Conservation (phyloP, 2,797 vertebrate species). For the Epinephelus awoara region DNA sequence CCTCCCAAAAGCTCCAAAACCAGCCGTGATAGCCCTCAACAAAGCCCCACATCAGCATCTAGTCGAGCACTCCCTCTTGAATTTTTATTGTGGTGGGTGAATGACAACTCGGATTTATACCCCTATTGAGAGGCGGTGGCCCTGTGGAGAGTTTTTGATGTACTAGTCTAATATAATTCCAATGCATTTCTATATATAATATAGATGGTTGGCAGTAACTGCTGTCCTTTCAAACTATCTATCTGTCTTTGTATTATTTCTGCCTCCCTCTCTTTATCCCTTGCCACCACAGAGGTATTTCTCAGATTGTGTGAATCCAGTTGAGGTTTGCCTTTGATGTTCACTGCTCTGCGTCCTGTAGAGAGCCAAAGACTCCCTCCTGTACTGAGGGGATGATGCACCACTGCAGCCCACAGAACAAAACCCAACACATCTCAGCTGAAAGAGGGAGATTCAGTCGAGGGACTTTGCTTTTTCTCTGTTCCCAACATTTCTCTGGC, state of each 20-base stretch:
- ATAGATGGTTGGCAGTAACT: slow-evolving; percentile 18
- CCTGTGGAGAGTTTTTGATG: slow-evolving; percentile 53
- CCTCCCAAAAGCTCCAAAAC: slow-evolving; percentile 35
- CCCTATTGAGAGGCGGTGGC: slow-evolving; percentile 31
- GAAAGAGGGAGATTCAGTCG: slow-evolving; percentile 11
- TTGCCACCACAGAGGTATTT: slow-evolving; percentile 10
- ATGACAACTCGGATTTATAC: slow-evolving; percentile 59
- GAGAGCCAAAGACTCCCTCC: slow-evolving; percentile 31
- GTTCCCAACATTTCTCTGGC: slow-evolving; percentile 29
- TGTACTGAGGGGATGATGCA: slow-evolving; percentile 36
- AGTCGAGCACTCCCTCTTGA: slow-evolving; percentile 36
- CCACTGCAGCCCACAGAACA: slow-evolving; percentile 37
- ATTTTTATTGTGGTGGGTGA: slow-evolving; percentile 56
- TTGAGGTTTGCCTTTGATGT: slow-evolving; percentile 60
- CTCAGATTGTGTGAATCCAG: slow-evolving; percentile 38
- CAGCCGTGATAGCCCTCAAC: slow-evolving; percentile 21
- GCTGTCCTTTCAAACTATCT: slow-evolving; percentile 17
- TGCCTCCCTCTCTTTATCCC: slow-evolving; percentile 2
- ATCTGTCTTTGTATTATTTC: slow-evolving; percentile 18
- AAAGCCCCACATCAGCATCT: slow-evolving; percentile 55
- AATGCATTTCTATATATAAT: slow-evolving; percentile 39
- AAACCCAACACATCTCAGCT: slow-evolving; percentile 34
- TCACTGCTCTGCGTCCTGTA: slow-evolving; percentile 35
- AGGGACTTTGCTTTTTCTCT: slow-evolving; percentile 30
- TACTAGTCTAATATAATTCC: slow-evolving; percentile 58